These are phyloP conservation scores for Pachymerium ferrugineum DNA, from an alignment of 2,888 invertebrate genomes.

Conservation along the genomic window DNA sequence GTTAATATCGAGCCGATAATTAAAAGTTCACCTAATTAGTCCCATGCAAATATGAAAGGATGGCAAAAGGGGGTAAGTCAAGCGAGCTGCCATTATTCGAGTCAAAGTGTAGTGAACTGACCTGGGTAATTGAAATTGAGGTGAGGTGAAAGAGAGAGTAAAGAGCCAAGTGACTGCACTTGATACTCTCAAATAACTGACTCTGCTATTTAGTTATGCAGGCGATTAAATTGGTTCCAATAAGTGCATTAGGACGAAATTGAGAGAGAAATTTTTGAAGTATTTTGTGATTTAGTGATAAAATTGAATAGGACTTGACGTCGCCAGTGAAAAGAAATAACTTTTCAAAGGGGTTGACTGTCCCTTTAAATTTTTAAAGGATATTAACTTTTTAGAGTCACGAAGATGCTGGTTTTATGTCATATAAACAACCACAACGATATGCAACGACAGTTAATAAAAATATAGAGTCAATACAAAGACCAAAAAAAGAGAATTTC, in stretches of 20 bases:
- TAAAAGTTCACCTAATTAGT: constrained; percentile 19
- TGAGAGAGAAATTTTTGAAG: background rate
- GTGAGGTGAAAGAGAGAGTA: background rate
- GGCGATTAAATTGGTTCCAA: background rate
- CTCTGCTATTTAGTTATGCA: too few relatives aligned
- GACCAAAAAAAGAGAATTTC: too few relatives aligned
- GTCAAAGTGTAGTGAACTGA: constrained; percentile 18
- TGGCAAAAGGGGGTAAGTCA: background rate
- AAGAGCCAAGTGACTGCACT: background rate
- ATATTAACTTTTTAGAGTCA: too few relatives aligned
- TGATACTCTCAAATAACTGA: background rate
- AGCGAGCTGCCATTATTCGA: background rate
- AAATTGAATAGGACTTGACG: too few relatives aligned
- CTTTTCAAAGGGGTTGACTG: too few relatives aligned
- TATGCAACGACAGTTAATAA: too few relatives aligned
- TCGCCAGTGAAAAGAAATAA: too few relatives aligned
- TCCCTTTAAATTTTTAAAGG: too few relatives aligned
- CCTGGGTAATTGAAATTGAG: constrained; percentile 10
- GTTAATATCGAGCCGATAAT: constrained; percentile 7
- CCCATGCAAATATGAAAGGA: background rate
- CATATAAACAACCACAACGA: too few relatives aligned
- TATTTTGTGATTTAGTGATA: background rate
- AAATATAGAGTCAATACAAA: too few relatives aligned
- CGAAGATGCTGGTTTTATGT: too few relatives aligned
- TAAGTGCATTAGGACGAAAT: background rate